These are phyloP conservation scores for Actinia equina DNA, from an alignment of 64 coral and sea anemone genomes.

Conservation along the genomic window DNA sequence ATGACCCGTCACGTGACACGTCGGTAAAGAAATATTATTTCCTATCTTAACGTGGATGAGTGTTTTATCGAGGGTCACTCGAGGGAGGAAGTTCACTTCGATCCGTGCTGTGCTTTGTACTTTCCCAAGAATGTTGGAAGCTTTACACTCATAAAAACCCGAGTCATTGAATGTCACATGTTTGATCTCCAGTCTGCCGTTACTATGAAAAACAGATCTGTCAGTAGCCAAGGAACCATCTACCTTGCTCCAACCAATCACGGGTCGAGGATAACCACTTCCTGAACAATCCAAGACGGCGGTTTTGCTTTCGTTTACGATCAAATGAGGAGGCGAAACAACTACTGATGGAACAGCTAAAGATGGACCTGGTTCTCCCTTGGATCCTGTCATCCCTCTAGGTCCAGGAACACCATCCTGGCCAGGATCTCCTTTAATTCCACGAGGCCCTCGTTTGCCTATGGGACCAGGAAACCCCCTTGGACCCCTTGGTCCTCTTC, in stretches of 20 bases:
- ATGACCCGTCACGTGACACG: not conserved
- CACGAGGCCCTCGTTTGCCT: not conserved
- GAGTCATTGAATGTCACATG: not conserved
- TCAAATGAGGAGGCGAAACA: not conserved
- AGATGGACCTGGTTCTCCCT: slow-evolving; percentile 6
- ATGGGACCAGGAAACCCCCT: not conserved
- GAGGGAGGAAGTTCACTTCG: not conserved
- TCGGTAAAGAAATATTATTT: not conserved
- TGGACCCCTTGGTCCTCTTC: not conserved
- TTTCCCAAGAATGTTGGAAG: not conserved
- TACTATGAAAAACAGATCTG: not conserved
- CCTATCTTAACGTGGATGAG: not conserved
- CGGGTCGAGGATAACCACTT: slow-evolving; percentile 35
- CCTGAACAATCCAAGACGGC: slow-evolving; percentile 2
- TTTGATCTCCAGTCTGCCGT: not conserved
- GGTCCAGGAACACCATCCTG: not conserved
- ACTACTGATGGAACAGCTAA: not conserved
- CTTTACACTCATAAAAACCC: not conserved
- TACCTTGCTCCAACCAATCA: slow-evolving; percentile 30
- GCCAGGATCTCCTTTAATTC: not conserved
- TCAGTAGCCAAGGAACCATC: not conserved
- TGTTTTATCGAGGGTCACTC: not conserved
- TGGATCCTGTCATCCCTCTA: slow-evolving; percentile 20
- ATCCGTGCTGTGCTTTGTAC: not conserved
- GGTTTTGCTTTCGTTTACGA: not conserved